These are phyloP conservation scores for Bombylius major DNA, from an alignment of 2,888 invertebrate genomes.

Conservation along the genomic window DNA sequence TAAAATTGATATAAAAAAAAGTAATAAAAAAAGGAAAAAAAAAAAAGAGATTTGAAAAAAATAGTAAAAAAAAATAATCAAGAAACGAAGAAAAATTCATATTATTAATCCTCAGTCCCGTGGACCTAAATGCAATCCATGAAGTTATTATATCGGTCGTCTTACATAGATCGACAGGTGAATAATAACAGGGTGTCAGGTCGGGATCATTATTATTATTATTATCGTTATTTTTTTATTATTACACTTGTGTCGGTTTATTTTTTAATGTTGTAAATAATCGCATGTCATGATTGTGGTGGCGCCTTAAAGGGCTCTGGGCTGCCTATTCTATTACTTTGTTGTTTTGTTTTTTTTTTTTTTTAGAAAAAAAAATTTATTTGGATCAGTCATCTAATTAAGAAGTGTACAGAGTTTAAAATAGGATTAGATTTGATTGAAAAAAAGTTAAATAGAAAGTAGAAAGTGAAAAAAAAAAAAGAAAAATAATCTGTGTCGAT, in stretches of 20 bases:
- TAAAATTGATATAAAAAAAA: no score
- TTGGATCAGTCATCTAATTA: no score
- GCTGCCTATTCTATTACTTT: no score
- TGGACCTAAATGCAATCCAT: not conserved
- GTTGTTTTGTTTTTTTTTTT: no score
- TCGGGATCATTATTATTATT: not conserved
- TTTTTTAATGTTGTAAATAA: not conserved
- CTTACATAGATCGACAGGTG: not conserved
- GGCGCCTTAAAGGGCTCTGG: not conserved
- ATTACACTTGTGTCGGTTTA: not conserved
- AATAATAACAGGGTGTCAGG: not conserved
- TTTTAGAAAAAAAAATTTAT: no score
- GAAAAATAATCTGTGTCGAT: no score
- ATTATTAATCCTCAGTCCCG: not conserved
- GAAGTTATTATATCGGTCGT: not conserved
- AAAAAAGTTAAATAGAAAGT: no score
- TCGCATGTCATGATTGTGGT: not conserved
- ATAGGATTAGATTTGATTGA: no score
- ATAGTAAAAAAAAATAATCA: no score
- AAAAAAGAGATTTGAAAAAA: no score
- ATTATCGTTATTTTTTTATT: not conserved
- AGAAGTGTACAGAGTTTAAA: no score
- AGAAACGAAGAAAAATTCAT: not conserved
- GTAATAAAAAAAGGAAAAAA: no score
- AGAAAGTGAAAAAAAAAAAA: not conserved